Base-by-base conservation (phyloP, 2,888 invertebrate genomes). In the Dasypolia templi region DNA sequence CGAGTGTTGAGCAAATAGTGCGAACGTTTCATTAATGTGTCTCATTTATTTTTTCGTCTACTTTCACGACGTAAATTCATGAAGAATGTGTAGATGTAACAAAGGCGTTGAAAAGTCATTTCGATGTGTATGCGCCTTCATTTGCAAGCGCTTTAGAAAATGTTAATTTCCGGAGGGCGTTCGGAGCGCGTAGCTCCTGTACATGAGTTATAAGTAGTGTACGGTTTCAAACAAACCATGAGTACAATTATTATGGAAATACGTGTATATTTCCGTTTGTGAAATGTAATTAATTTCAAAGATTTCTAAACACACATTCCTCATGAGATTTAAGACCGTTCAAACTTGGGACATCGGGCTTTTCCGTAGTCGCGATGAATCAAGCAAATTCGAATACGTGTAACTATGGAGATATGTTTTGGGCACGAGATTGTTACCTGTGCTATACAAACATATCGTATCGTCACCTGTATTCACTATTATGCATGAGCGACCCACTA, bases 111-210 rank as follows among this genome's bases (percentile, higher is more conserved):
- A 84, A 92, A 92, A 91, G 90, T 92, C 88, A 92, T 92, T 91
- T 90, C 89, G 87, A 91, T 91, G 89, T 91, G 90, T 91, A 88
- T 87, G 88, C 88, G 91, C 88, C 88, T 91, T 92, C 91, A 92
- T 93, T 93, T 92, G 92, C 91, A 88, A 92, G 88, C 90, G 92
- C 91, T 92, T 92, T 92, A 91, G 92, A 93, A 93, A 93, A 92
- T 92, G 90, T 93, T 93, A 93, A 93, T 93, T 92, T 93, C 93
- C 93, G 93, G 87, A 86, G 89, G 88, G 86, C 81, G 89, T 87
- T 85, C 75, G 82, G 77, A 81, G 82, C 79, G 82, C 75, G 82
- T 79, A 79, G 79, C 79, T 69, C 65, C 75, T 65, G 78, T 74
- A 81, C 71, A 69, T 82, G 72, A 78, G 81, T 81, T 83, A 73